These are phyloP conservation scores for Puma concolor DNA, from an alignment of 2,113 vertebrate species.

Conservation along the genomic window DNA sequence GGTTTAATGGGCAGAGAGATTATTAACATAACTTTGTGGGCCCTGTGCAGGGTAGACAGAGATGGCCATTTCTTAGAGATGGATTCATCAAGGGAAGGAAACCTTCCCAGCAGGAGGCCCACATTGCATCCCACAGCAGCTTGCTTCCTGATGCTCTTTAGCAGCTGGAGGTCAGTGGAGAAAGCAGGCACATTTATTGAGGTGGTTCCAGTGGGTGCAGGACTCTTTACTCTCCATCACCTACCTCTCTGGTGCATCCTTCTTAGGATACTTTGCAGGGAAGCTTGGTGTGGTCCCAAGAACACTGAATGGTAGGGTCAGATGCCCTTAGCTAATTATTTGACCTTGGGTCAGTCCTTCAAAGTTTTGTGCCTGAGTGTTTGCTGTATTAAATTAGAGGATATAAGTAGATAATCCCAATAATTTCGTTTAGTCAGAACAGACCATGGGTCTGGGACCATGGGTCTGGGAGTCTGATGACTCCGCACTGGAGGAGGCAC, in stretches of 20 bases:
- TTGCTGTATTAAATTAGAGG: not conserved
- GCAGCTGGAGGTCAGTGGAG: accelerated
- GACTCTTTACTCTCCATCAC: not conserved
- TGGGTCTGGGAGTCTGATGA: not conserved
- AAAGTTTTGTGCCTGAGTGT: not conserved
- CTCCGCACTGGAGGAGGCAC: not conserved
- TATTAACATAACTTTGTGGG: not conserved
- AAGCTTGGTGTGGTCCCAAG: not conserved
- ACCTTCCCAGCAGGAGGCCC: not conserved
- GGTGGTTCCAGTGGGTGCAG: not conserved
- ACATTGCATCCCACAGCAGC: not conserved
- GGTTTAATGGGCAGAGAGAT: not conserved
- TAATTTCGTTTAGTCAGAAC: not conserved
- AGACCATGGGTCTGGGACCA: not conserved
- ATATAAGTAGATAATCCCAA: not conserved
- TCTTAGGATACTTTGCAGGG: not conserved
- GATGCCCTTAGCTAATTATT: not conserved
- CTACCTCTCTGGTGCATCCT: not conserved
- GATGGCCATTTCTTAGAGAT: not conserved
- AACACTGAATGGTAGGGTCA: not conserved
- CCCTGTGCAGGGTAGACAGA: not conserved
- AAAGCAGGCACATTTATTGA: not conserved
- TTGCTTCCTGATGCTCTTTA: not conserved
- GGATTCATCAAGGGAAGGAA: not conserved
- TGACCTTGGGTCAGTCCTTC: not conserved